Conservation (phyloP, 2,797 vertebrate genomes). For the Eptatretus atami region DNA sequence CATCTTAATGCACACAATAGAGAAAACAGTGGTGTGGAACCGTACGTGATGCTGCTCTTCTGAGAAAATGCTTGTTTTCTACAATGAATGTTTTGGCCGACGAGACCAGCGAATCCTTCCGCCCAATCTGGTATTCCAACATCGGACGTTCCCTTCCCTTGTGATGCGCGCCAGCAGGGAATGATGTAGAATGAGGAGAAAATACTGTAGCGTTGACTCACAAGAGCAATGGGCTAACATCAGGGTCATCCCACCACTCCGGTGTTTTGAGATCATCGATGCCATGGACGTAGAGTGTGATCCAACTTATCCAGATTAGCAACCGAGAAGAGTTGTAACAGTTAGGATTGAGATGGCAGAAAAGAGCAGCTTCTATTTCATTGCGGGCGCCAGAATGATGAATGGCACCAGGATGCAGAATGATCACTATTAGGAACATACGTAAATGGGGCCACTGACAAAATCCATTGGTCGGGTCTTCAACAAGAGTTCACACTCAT, state of each 20-base stretch:
- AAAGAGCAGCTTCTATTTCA: not conserved
- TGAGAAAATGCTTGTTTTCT: constrained; percentile 14
- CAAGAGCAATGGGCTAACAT: constrained; percentile 29
- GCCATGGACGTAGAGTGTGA: constrained; percentile 25
- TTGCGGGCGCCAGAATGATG: constrained; percentile 16
- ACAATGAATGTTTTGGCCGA: constrained; percentile 11
- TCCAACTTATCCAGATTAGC: constrained; percentile 46
- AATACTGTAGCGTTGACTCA: constrained; percentile 44
- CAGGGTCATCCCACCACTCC: constrained; percentile 39
- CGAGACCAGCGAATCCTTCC: constrained; percentile 9
- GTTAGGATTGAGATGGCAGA: constrained; percentile 16
- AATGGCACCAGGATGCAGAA: constrained; percentile 19
- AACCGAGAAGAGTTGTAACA: constrained; percentile 25
- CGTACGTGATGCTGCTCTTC: constrained; percentile 8
- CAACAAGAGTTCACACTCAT: constrained; percentile 10
- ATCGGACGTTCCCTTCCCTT: constrained; percentile 11
- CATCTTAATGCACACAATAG: too few relatives aligned
- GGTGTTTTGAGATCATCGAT: constrained; percentile 6
- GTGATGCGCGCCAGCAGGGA: constrained; percentile 30
- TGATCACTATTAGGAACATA: constrained; percentile 30
- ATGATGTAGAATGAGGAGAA: constrained; percentile 31
- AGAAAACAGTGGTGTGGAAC: not conserved
- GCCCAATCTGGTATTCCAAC: constrained; percentile 15
- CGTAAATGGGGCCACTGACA: constrained; percentile 42
- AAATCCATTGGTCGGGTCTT: constrained; percentile 23